phyloP scores from a whole-genome alignment of 2,888 invertebrate species.

The Philaethria dido region DNA sequence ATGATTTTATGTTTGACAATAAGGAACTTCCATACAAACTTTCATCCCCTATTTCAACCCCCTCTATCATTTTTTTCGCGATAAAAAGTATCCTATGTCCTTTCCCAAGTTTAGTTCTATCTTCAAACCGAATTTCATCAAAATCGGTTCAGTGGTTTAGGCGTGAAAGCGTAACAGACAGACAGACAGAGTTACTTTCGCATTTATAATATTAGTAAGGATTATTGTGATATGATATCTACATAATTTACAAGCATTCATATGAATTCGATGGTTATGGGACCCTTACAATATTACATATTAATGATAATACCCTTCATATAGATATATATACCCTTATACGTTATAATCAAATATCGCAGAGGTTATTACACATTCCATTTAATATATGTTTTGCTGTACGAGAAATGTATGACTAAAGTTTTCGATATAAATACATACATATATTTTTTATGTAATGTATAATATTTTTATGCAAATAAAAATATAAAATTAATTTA shows the following conservation, averaged over 20 bases:
- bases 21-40: no score
- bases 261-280: neutral
- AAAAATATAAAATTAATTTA: neutral
- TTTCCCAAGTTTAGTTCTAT: no score
- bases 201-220: no score
- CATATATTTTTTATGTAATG: neutral
- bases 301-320: neutral
- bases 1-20: no score
- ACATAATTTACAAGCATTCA: neutral
- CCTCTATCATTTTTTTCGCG: no score
- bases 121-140: no score
- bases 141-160: no score
- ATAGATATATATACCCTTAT: neutral
- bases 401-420: neutral
- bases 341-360: neutral
- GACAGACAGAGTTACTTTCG: no score
- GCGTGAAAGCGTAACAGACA: no score
- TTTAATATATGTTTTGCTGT: neutral
- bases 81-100: no score
- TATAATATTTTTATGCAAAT: neutral
- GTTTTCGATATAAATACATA: neutral
- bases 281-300: neutral
- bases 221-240: neutral
- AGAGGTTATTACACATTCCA: constrained; percentile 5
- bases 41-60: no score